A percentile compares a stretch with the other conserved stretches of the same genome.
phyloP scores from a whole-genome alignment of 2,113 vertebrate genomes.

The Stictonetta naevosa region DNA sequence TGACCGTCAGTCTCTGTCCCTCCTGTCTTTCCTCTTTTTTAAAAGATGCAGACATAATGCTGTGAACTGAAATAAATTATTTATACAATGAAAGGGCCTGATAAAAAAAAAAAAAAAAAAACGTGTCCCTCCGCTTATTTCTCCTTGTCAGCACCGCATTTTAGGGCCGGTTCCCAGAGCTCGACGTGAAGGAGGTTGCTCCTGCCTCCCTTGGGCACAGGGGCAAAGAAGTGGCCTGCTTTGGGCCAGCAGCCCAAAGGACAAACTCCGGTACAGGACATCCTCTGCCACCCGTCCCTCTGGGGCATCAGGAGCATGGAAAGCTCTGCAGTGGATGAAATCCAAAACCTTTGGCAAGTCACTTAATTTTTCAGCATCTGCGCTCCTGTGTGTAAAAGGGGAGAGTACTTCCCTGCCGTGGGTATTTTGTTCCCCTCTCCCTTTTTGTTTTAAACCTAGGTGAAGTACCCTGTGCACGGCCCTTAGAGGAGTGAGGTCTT shows the following conservation, averaged over 20 bases:
- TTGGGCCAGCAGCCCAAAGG: background rate
- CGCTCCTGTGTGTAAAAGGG: background rate
- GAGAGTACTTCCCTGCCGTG: background rate
- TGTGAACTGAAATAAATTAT: slow-evolving; percentile 83
- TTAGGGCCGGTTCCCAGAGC: background rate
- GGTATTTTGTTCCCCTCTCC: background rate
- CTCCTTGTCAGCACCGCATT: background rate
- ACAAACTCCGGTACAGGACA: background rate
- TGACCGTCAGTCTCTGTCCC: background rate
- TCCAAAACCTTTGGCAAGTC: background rate
- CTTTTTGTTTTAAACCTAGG: rapidly evolving
- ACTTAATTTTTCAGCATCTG: background rate
- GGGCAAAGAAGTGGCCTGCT: background rate
- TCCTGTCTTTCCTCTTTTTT: slow-evolving; percentile 28
- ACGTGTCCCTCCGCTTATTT: slow-evolving; percentile 24
- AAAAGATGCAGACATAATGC: slow-evolving; percentile 68
- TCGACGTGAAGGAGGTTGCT: background rate
- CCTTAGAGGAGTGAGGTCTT: background rate
- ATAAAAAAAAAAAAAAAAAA: slow-evolving; percentile 35
- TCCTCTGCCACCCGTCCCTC: background rate
- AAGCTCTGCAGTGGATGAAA: background rate
- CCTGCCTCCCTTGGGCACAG: background rate
- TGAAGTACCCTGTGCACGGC: background rate
- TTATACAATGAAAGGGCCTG: slow-evolving; percentile 73
- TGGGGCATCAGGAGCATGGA: background rate